Conservation (phyloP, 2,797 vertebrate species). For the Phylloscopus collybita region DNA sequence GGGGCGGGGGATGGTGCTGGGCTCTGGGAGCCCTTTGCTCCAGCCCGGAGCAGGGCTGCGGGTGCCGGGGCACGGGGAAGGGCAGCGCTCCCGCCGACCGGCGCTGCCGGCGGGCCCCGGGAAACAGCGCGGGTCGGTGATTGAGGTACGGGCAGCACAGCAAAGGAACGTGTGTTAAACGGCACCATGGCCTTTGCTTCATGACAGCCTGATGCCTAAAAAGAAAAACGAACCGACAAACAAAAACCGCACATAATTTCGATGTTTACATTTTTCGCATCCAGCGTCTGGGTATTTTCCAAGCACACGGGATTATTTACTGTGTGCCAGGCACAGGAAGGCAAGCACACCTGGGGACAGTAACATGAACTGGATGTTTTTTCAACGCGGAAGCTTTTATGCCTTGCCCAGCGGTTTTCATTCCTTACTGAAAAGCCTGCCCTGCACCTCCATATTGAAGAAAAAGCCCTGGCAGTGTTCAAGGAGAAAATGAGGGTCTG, state of each 20-base stretch:
- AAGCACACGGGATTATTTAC: neutral
- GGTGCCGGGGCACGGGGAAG: neutral
- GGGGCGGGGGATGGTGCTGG: neutral
- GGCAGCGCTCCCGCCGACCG: fast-evolving
- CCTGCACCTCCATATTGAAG: neutral
- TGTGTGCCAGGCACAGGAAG: neutral
- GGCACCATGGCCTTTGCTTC: neutral
- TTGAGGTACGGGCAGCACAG: neutral
- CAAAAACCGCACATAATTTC: neutral
- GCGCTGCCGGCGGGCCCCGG: fast-evolving
- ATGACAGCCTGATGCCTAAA: neutral
- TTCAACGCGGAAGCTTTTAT: neutral
- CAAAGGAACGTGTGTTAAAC: neutral
- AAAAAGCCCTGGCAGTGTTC: neutral
- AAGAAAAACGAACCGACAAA: neutral
- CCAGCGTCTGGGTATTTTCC: neutral
- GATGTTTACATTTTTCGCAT: neutral
- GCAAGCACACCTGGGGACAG: neutral
- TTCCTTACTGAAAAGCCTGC: neutral
- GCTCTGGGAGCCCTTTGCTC: neutral
- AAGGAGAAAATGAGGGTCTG: neutral
- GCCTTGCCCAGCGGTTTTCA: neutral
- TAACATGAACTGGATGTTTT: neutral
- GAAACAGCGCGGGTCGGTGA: fast-evolving
- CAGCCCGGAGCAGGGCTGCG: neutral